Conservation (phyloP, 2,113 vertebrate species). For the Pteruthius melanotis region DNA sequence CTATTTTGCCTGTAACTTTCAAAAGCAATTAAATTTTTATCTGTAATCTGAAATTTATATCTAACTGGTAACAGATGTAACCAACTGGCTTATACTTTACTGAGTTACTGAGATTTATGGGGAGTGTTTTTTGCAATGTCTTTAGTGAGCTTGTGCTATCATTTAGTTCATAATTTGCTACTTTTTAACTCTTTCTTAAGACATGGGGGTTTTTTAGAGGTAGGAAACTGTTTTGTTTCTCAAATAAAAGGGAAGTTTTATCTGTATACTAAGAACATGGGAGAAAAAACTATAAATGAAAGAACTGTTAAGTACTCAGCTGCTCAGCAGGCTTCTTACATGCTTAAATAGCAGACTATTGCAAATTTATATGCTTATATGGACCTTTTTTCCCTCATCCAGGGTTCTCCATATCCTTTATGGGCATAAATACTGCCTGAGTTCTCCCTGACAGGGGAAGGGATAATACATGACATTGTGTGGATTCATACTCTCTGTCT, state of each 20-base stretch:
- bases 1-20: conserved; percentile 65
- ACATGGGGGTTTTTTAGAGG: not conserved
- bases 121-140: conserved; percentile 51
- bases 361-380: not conserved
- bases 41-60: conserved; percentile 75
- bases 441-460: not conserved
- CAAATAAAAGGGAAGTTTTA: not conserved
- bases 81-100: conserved; percentile 64
- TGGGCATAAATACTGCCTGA: not conserved
- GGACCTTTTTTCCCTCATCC: not conserved
- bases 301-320: not conserved
- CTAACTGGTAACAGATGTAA: conserved; percentile 74
- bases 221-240: not conserved
- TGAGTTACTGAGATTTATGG: conserved; percentile 66
- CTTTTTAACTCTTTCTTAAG: conserved; percentile 64
- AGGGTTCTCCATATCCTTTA: not conserved
- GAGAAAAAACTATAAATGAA: not conserved
- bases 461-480: not conserved
- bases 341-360: not conserved
- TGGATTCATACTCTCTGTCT: not conserved
- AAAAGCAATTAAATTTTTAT: conserved; percentile 70
- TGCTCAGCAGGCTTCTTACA: not conserved
- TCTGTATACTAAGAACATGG: not conserved
- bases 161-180: conserved; percentile 66
- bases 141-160: conserved; percentile 59